A percentile compares a stretch with the other conserved stretches of the same genome.
phyloP scores from a whole-genome alignment of 92 coral and sea anemone species.

The Blastomussa wellsi region DNA sequence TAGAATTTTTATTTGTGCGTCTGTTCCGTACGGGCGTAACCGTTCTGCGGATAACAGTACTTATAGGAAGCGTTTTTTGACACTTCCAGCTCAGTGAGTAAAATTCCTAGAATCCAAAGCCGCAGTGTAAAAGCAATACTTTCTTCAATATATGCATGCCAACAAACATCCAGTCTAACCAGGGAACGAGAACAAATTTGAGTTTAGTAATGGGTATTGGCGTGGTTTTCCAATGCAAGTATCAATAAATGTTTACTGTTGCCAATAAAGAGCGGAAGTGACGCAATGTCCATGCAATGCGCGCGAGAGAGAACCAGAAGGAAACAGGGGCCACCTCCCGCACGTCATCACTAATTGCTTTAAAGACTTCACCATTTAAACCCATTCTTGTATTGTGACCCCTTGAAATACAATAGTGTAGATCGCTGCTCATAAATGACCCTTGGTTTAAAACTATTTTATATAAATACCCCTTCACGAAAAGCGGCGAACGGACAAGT shows the following conservation, averaged over 20 bases:
- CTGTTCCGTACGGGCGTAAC: background rate
- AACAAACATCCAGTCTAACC: background rate
- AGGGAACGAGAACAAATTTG: background rate
- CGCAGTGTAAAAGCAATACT: background rate
- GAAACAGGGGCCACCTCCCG: background rate
- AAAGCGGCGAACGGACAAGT: background rate
- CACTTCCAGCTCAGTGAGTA: background rate
- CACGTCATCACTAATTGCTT: constrained; percentile 3
- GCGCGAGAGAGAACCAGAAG: background rate
- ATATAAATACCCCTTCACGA: background rate
- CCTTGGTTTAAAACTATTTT: background rate
- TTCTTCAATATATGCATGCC: background rate
- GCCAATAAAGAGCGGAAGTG: background rate
- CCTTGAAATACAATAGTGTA: constrained; percentile 7
- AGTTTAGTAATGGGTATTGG: background rate
- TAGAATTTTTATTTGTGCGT: background rate
- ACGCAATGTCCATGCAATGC: background rate
- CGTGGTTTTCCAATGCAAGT: background rate
- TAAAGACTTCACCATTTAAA: background rate
- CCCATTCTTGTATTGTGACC: background rate
- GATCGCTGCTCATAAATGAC: background rate
- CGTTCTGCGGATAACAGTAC: background rate
- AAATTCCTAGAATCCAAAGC: background rate
- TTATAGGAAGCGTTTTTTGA: background rate
- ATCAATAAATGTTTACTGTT: background rate